Evolutionary conservation across 2,888 invertebrate genomes (phyloP), one percentile per base, ranked within the genome.

Genomic region (Apocheima hispidaria): DNA sequence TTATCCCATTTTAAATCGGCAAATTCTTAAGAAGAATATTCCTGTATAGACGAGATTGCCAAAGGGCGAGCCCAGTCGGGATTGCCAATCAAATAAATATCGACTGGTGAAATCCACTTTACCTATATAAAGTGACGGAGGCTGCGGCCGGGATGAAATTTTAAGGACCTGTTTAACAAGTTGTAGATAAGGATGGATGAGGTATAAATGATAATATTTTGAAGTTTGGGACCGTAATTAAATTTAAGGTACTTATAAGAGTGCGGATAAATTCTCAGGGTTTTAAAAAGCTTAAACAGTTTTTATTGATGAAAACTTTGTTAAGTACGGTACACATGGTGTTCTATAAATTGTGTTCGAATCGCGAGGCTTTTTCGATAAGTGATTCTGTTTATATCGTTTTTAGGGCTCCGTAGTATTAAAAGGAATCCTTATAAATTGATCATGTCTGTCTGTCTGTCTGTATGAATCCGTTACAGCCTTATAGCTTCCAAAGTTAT

Each of bases 51-150:
- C 73, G 68, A 68, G 73, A 73, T 76, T 75, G 56, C 73, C 60
- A 66, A 68, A 70, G 66, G 66, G 54, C 65, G 65, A 70, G 65
- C 68, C 68, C 68, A 65, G 73, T 63, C 70, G 63, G 69, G 70
- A 81, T 81, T 75, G 70, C 64, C 75, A 79, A 78, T 80, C 70
- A 72, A 77, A 79, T 80, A 73, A 74, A 75, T 73, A 73, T 71
- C 71, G 70, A 72, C 63, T 72, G 70, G 74, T 72, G 66, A 72
- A 75, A 75, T 76, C 65, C 72, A 71, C 69, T 77, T 73, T 69
- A 56, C 60, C 58, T 67, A 67, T 61, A 69, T 68, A 72, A 74
- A 74, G 71, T 66, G 70, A 71, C 51, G 61, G 64, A 48, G 59
- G 59, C 56, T 69, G 67, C 59, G 64, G 60, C 58, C 53, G 69